Conservation (phyloP, 2,113 vertebrate species). For the Climacteris rufus region DNA sequence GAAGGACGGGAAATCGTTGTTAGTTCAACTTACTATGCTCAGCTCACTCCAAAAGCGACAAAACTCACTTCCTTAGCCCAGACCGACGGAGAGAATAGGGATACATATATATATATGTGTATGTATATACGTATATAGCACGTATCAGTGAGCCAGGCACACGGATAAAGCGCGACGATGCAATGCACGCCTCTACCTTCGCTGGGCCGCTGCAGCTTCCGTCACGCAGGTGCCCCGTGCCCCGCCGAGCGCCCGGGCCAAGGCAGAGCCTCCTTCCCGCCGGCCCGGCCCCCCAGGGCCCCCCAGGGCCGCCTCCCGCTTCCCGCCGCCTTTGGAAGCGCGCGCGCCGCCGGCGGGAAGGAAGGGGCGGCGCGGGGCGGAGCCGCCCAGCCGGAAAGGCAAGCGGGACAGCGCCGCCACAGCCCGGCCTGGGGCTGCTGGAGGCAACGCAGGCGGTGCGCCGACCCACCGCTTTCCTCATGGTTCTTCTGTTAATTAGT, state of each 20-base stretch:
- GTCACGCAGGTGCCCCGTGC: not conserved
- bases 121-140: fast-evolving
- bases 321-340: not conserved
- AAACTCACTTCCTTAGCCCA: fast-evolving
- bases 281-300: not conserved
- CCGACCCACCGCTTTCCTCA: fast-evolving
- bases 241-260: not conserved
- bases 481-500: fast-evolving
- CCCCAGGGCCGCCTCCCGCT: not conserved
- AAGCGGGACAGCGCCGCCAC: not conserved
- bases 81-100: fast-evolving
- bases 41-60: fast-evolving
- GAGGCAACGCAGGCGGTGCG: fast-evolving
- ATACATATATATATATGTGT: too few species aligned
- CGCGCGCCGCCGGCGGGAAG: not conserved
- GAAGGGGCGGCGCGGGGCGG: not conserved
- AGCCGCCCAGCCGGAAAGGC: not conserved
- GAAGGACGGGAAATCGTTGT: fast-evolving
- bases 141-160: fast-evolving
- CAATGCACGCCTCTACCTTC: fast-evolving
- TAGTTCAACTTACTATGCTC: fast-evolving
- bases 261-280: not conserved
- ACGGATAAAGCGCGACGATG: fast-evolving
- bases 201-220: fast-evolving
- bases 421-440: fast-evolving